Evolutionary conservation across 53 echinoderm and acorn worm species (phyloP).

Genomic region (Glandiceps talaboti): DNA sequence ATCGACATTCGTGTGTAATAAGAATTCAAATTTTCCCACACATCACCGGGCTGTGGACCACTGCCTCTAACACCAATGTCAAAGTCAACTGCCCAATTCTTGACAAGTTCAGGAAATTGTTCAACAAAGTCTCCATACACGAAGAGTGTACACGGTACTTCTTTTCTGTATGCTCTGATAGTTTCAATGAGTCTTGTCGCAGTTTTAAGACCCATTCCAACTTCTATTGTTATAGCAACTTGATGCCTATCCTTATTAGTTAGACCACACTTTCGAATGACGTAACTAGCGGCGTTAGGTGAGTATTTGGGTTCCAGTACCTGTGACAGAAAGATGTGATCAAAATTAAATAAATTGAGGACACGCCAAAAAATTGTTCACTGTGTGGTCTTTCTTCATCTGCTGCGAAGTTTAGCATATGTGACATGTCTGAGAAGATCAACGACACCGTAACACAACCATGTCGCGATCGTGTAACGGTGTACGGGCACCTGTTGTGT

Average conservation of each 20-base stretch:
- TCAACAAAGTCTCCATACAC: slow-evolving; percentile 45
- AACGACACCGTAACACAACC: no score
- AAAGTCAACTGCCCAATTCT: slow-evolving; percentile 22
- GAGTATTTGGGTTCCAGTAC: not conserved
- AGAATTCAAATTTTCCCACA: slow-evolving; percentile 21
- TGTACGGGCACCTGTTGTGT: no score
- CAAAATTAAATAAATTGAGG: no score
- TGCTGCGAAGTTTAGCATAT: no score
- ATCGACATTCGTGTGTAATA: slow-evolving; percentile 14
- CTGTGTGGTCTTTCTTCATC: no score
- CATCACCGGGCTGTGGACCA: slow-evolving; percentile 9
- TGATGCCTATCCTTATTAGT: not conserved
- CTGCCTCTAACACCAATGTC: slow-evolving; percentile 31
- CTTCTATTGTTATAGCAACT: slow-evolving; percentile 20
- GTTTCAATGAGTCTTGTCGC: slow-evolving; percentile 21
- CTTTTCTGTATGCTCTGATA: slow-evolving; percentile 16
- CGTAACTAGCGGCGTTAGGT: not conserved
- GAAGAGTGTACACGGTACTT: slow-evolving; percentile 29
- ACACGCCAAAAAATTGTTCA: no score
- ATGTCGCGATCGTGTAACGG: no score
- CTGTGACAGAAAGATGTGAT: not conserved
- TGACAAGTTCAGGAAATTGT: slow-evolving; percentile 25
- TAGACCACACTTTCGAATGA: not conserved
- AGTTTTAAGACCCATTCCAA: slow-evolving; percentile 39
- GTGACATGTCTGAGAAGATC: no score